phyloP scores from a whole-genome alignment of 2,797 vertebrate species.

The Craterocephalus amniculus region DNA sequence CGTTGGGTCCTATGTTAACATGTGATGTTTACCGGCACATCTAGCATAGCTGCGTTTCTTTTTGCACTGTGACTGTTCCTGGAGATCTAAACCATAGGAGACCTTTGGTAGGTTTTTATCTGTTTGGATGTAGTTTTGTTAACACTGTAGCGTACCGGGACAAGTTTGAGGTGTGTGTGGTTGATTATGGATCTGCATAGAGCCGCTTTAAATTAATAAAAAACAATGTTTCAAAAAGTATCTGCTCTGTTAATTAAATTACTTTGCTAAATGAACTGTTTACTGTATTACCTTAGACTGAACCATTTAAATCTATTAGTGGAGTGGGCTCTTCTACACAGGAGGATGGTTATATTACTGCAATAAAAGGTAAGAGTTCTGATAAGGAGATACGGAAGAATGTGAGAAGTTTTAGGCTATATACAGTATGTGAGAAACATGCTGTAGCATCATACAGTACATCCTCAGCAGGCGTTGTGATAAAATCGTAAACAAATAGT shows the following conservation, averaged over 20 bases:
- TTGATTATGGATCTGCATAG: not conserved
- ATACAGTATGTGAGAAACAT: not conserved
- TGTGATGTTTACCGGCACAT: constrained; percentile 48
- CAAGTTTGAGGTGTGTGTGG: not conserved
- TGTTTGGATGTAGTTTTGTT: not conserved
- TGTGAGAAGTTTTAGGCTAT: not conserved
- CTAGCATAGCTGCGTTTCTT: not conserved
- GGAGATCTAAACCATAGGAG: not conserved
- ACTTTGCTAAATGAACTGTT: not conserved
- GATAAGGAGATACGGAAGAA: not conserved
- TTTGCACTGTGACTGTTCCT: not conserved
- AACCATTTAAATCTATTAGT: not conserved
- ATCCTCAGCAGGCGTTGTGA: not conserved
- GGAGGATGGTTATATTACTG: not conserved
- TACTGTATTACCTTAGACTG: not conserved
- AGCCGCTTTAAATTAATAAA: too few relatives aligned
- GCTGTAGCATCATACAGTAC: not conserved
- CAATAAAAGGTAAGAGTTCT: not conserved
- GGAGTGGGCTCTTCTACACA: not conserved
- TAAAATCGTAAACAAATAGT: not conserved
- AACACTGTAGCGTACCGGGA: not conserved
- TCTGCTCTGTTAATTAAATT: not conserved
- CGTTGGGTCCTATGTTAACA: constrained; percentile 50
- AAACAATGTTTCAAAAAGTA: not conserved
- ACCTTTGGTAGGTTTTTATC: not conserved